Base-by-base conservation (phyloP, 2,797 vertebrate genomes). In the Yasuhikotakia modesta region DNA sequence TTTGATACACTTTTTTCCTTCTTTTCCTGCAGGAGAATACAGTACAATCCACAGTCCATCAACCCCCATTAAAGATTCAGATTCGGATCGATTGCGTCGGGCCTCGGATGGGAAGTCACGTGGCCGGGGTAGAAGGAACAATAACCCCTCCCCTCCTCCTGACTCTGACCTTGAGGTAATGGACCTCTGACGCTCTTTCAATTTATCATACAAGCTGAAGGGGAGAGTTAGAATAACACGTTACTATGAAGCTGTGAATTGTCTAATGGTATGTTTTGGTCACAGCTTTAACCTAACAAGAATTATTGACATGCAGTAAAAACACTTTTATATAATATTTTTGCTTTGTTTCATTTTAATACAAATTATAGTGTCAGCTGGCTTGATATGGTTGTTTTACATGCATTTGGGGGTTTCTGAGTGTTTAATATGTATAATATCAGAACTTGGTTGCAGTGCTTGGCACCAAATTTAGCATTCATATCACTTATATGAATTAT, bases 141-240 rank as follows among this genome's bases (percentile, higher is more conserved):
- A 98, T 90, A 99, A 99, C 90, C 97, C 97, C 88, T 99, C 97
- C 86, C 97, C 97, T 86, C 97, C 96, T 82, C 97, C 97, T 13
- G 97, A 99, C 92, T 99, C 97, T 90, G 97, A 99, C 91, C 95
- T 99, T 91, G 97, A 99, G 96, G 97, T 99, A 97, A 89, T 87
- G 86, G 87, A 86, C 82, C 48, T 7, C 8, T 35, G 35, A n/a
- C n/a, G n/a, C n/a, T n/a, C n/a, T n/a, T 5, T 86, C 89, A 79
- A 83, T 90, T 88, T 91, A 88, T 90, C 87, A 89, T 78, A 84
- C 86, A 69, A 86, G 76, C 39, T 58, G 17, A 67, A 60, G 17
- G 0, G 1, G 39, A 60, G 53, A 35, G 55, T 61, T 77, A 4
- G 16, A 73, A 52, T 52, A 39, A 13, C 69, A 61, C 27, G 70